Evolutionary conservation across 2,113 vertebrate genomes (phyloP).

Genomic region (Podarcis cretensis): DNA sequence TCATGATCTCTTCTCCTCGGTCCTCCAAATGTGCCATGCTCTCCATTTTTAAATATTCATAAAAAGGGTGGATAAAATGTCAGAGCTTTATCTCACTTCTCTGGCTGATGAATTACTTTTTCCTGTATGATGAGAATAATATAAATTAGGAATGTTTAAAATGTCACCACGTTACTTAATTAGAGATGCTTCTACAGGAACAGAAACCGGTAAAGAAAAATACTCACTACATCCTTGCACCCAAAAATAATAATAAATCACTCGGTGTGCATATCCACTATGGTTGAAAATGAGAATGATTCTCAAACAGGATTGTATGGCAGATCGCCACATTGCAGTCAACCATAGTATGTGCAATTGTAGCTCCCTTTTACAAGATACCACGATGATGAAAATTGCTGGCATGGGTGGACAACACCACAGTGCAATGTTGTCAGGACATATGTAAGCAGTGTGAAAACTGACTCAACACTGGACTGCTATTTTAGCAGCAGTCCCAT

Average conservation of each 20-base stretch:
- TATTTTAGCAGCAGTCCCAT: neutral
- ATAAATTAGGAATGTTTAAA: conserved; percentile 33
- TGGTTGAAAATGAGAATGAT: neutral
- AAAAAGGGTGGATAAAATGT: conserved; percentile 37
- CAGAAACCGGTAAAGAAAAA: neutral
- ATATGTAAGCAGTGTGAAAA: neutral
- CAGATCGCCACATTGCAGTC: neutral
- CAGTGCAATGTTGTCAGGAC: neutral
- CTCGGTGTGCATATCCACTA: neutral
- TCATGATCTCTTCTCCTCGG: neutral
- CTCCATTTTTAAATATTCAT: conserved; percentile 43
- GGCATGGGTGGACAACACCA: neutral
- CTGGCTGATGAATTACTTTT: conserved; percentile 40
- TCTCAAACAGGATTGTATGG: neutral
- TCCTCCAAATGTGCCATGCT: conserved; percentile 4
- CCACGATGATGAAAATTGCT: neutral
- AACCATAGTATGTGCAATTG: neutral
- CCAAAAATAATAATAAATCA: neutral
- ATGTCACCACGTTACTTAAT: conserved; percentile 34
- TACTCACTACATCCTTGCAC: neutral
- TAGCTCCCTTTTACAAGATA: neutral
- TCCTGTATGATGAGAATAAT: conserved; percentile 5
- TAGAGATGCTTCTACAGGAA: conserved; percentile 20
- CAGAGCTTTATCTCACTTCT: conserved; percentile 40
- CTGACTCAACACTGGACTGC: neutral